Percentiles rank a stretch among this genome's conserved stretches.
phyloP scores from a whole-genome alignment of 2,797 vertebrate genomes.

The Helostoma temminkii region DNA sequence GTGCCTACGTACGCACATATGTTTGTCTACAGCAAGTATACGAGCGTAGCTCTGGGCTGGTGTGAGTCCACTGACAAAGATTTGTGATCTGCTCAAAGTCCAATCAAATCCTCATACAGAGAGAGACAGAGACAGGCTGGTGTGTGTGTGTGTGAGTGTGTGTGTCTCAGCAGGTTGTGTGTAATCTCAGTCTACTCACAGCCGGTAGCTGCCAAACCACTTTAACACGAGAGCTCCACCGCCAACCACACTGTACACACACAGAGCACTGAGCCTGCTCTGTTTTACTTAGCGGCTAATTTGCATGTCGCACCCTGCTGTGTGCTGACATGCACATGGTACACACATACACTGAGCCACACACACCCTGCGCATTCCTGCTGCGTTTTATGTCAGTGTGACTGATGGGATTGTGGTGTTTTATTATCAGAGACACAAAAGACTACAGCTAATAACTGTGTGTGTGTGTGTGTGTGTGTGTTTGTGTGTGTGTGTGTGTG shows the following conservation, averaged over 20 bases:
- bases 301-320: constrained; percentile 31
- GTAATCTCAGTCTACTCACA: constrained; percentile 47
- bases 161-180: constrained; percentile 5
- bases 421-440: constrained; percentile 33
- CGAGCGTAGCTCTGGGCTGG: too few species aligned
- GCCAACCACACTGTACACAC: not conserved
- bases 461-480: not conserved
- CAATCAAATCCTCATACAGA: not conserved
- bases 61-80: too few species aligned
- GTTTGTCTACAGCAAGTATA: too few species aligned
- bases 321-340: constrained; percentile 1
- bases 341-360: not conserved
- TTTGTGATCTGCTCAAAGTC: not conserved
- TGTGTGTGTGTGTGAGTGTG: too few species aligned
- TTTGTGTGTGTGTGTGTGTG: constrained; percentile 9
- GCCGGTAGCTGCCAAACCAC: constrained; percentile 37
- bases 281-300: constrained; percentile 40
- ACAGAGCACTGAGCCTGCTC: constrained; percentile 16
- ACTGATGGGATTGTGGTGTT: constrained; percentile 18
- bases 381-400: constrained; percentile 3
- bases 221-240: constrained; percentile 35
- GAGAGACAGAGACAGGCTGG: not conserved
- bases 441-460: constrained; percentile 5
- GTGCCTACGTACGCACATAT: too few species aligned
- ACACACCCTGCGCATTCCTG: not conserved